Conservation (phyloP, 2,113 vertebrate species). For the Eolophus roseicapilla region DNA sequence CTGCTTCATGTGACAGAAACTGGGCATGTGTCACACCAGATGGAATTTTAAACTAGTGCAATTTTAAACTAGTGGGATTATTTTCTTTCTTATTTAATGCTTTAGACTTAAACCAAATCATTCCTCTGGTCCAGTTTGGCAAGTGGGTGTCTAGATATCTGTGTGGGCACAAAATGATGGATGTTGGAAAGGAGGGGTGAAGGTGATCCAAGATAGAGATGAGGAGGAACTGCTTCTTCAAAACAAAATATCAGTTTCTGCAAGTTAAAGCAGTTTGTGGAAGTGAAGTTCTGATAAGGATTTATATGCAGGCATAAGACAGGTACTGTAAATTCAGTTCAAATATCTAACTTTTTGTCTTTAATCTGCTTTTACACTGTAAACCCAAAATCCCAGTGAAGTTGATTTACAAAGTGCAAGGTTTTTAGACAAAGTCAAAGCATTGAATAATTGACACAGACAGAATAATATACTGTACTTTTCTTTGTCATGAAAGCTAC, state of each 20-base stretch:
- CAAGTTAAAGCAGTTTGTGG: neutral
- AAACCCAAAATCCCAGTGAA: neutral
- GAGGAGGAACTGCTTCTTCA: neutral
- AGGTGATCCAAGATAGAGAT: neutral
- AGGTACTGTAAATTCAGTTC: neutral
- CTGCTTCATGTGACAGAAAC: neutral
- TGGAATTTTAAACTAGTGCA: neutral
- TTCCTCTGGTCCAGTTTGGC: neutral
- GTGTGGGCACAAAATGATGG: neutral
- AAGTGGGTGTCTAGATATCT: neutral
- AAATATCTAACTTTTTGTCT: neutral
- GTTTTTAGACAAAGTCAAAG: neutral
- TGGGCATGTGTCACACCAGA: neutral
- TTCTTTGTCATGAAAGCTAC: constrained; percentile 41
- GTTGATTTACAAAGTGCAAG: neutral
- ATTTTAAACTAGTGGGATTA: neutral
- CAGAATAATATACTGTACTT: constrained; percentile 18
- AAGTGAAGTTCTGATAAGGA: neutral
- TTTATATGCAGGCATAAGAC: neutral
- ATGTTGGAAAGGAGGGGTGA: neutral
- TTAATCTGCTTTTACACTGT: neutral
- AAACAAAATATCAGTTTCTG: neutral
- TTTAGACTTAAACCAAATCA: neutral
- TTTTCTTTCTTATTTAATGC: neutral
- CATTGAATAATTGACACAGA: neutral